Conservation (phyloP, 2,113 vertebrate species). For the Phalacrocorax carbo region DNA sequence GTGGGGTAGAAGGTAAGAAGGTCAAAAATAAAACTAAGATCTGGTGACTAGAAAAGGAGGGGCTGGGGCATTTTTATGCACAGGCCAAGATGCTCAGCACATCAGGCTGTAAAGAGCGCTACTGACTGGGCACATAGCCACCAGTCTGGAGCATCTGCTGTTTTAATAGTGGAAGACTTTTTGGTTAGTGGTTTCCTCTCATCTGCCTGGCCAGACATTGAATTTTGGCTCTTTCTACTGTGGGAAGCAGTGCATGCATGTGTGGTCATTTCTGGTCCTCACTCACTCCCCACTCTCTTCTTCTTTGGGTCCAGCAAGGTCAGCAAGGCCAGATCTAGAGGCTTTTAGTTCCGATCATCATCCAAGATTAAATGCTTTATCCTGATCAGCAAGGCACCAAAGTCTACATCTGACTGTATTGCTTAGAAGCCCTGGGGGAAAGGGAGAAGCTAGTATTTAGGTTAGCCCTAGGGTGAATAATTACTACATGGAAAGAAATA, state of each 20-base stretch:
- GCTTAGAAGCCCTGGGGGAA: not conserved
- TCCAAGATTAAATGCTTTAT: not conserved
- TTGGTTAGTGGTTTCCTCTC: not conserved
- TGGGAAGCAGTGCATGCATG: accelerated
- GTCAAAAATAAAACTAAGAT: not conserved
- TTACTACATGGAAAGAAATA: not conserved
- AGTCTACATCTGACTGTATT: not conserved
- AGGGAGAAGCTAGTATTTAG: not conserved
- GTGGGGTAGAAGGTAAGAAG: not conserved
- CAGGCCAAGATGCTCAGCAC: not conserved
- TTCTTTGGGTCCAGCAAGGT: not conserved
- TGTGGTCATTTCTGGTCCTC: not conserved
- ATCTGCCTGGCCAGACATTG: not conserved
- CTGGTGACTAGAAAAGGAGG: not conserved
- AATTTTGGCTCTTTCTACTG: not conserved
- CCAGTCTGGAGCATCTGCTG: accelerated
- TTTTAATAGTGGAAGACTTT: not conserved
- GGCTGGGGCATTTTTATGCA: not conserved
- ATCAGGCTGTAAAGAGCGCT: not conserved
- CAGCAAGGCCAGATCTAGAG: not conserved
- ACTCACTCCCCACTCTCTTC: not conserved
- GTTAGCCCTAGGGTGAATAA: not conserved
- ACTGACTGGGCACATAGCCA: not conserved
- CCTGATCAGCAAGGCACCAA: not conserved
- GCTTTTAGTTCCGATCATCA: not conserved